Base-by-base conservation (phyloP, 2,113 vertebrate genomes). In the Phainopepla nitens region DNA sequence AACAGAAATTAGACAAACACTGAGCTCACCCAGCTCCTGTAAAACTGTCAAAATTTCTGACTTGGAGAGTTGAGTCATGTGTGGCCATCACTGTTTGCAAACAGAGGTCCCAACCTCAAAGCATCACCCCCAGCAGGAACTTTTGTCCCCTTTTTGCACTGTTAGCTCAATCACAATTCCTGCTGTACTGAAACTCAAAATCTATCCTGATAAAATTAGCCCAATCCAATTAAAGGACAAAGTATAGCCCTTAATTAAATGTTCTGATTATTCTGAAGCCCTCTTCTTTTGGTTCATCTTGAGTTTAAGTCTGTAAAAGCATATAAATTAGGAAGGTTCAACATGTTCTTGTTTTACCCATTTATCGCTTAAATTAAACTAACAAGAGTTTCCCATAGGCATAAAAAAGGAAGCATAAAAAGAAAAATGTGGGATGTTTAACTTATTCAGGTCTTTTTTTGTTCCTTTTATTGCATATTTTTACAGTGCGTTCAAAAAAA, bases 141-240 rank as follows among this genome's bases (percentile, higher is more conserved):
- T 0, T 88, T 47, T 86, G 45, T 66, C 49, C 53, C 35, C 60
- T 96, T 81, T 86, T 78, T 44, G 29, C 68, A 47, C 68, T 21
- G 18, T 51, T 92, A 92, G 84, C 78, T 95, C 45, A 73, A 88
- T 91, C 89, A 58, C 72, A 64, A 35, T 41, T 93, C 78, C 82
- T 82, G 39, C 75, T 70, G 47, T 3, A 49, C 19, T 2, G 0
- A 71, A 84, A 92, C 51, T 56, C 49, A 86, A 88, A 89, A 96
- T 94, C 96, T 64, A 95, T 95, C 72, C 75, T 80, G 79, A 97
- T 96, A 96, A 95, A 96, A 97, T 96, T 96, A 97, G 76, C 84
- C 65, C 79, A 90, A 93, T 95, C 35, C 71, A 93, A 96, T 97
- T 95, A 97, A 92, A 76, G 65, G 89, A 87, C 81, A 87, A 91